These are phyloP conservation scores for Bryconaethiops microstoma DNA, from an alignment of 2,797 vertebrate species.

Conservation along the genomic window DNA sequence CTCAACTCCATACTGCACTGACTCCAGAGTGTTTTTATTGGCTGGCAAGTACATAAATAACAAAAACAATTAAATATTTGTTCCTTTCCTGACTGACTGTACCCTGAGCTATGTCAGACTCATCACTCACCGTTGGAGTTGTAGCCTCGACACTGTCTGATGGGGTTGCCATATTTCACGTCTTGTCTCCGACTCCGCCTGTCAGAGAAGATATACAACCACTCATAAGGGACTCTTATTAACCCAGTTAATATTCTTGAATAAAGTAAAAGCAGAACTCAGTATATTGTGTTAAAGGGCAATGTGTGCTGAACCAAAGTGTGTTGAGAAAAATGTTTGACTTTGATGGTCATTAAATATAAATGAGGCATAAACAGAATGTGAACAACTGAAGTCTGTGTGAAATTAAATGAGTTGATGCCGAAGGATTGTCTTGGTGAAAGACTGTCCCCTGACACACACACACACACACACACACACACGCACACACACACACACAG, in stretches of 20 bases:
- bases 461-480: background rate
- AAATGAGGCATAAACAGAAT: background rate
- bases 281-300: no score
- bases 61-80: background rate
- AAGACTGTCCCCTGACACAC: background rate
- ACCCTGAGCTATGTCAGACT: background rate
- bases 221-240: no score
- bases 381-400: background rate
- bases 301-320: background rate
- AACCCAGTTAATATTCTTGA: no score
- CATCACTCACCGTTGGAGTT: conserved; percentile 89
- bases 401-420: background rate
- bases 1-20: conserved; percentile 93
- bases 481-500: background rate
- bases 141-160: conserved; percentile 95
- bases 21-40: conserved; percentile 91
- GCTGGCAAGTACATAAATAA: conserved; percentile 71
- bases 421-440: background rate
- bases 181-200: conserved; percentile 97
- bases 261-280: no score
- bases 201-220: conserved; percentile 56
- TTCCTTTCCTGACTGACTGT: background rate
- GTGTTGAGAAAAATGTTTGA: background rate
- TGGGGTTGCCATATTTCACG: conserved; percentile 94
- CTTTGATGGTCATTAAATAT: background rate